phyloP scores from a whole-genome alignment of 2,888 invertebrate genomes.

The Hedya salicella region DNA sequence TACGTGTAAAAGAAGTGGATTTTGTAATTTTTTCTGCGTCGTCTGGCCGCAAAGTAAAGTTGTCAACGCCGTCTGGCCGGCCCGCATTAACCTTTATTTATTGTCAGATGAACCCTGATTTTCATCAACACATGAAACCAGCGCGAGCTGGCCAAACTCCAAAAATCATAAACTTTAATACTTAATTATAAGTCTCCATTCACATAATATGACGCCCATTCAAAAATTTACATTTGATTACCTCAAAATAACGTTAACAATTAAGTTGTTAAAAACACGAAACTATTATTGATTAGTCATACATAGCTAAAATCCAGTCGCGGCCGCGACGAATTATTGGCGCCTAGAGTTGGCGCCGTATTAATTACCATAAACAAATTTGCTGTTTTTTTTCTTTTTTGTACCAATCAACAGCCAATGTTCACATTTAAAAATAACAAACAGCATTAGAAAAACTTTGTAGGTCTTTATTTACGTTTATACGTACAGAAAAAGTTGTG shows the following conservation, averaged over 20 bases:
- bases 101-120: conserved; percentile 59
- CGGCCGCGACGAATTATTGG: conserved; percentile 10
- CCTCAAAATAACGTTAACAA: conserved; percentile 5
- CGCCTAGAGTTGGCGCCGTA: conserved; percentile 26
- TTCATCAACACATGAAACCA: conserved; percentile 52
- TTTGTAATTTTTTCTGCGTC: conserved; percentile 52
- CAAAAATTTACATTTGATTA: conserved; percentile 10
- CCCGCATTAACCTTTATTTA: conserved; percentile 67
- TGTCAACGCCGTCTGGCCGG: conserved; percentile 71
- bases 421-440: conserved; percentile 12
- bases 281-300: conserved; percentile 19
- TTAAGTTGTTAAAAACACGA: conserved; percentile 1
- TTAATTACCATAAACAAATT: conserved; percentile 35
- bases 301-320: conserved; percentile 8
- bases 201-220: conserved; percentile 32
- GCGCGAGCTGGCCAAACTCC: conserved; percentile 60
- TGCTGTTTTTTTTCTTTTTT: conserved; percentile 11
- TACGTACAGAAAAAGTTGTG: not conserved
- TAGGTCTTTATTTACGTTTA: not conserved
- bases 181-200: conserved; percentile 51
- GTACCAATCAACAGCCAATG: not conserved
- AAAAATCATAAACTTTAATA: conserved; percentile 57
- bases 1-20: conserved; percentile 49
- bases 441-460: not conserved
- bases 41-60: conserved; percentile 65